A percentile compares a stretch with the other conserved stretches of the same genome.
phyloP scores from a whole-genome alignment of 2,888 invertebrate genomes.

The Ryuthela nishihirai region DNA sequence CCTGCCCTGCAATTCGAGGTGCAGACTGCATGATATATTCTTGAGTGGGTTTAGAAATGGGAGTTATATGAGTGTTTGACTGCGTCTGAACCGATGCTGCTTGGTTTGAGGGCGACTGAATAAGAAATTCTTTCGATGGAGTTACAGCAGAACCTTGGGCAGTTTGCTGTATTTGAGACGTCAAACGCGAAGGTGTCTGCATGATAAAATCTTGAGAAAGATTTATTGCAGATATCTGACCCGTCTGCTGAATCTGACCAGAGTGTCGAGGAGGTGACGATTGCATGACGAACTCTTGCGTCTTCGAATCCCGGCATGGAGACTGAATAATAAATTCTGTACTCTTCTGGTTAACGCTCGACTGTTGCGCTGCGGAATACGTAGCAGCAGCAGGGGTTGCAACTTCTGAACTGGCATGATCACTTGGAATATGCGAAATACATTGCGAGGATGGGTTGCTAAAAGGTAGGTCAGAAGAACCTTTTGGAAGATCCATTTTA shows the following conservation, averaged over 20 bases:
- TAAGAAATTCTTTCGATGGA: slow-evolving; percentile 18
- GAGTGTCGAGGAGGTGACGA: slow-evolving; percentile 15
- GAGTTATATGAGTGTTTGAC: too few species aligned
- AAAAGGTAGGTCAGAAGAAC: slow-evolving; percentile 27
- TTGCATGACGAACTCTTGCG: slow-evolving; percentile 21
- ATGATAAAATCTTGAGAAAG: slow-evolving; percentile 25
- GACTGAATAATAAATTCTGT: slow-evolving; percentile 20
- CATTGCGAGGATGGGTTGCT: slow-evolving; percentile 21
- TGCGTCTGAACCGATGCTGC: slow-evolving; percentile 10
- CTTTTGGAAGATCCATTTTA: slow-evolving; percentile 32
- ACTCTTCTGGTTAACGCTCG: slow-evolving; percentile 24
- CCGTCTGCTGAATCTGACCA: slow-evolving; percentile 16
- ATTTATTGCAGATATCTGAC: too few species aligned
- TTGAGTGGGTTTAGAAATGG: too few species aligned
- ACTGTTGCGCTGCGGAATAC: slow-evolving; percentile 14
- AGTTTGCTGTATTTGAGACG: slow-evolving; percentile 14
- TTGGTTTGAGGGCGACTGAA: slow-evolving; percentile 10
- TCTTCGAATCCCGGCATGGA: slow-evolving; percentile 20
- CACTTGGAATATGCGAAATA: slow-evolving; percentile 15
- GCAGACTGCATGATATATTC: too few species aligned
- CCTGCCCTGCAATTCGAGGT: too few species aligned
- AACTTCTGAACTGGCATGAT: slow-evolving; percentile 11
- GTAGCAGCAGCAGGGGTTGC: slow-evolving; percentile 11
- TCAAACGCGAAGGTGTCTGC: slow-evolving; percentile 21
- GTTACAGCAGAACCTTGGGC: slow-evolving; percentile 18